These are phyloP conservation scores for Prorops nasuta DNA, from an alignment of 1,140 invertebrate genomes.

Conservation along the genomic window DNA sequence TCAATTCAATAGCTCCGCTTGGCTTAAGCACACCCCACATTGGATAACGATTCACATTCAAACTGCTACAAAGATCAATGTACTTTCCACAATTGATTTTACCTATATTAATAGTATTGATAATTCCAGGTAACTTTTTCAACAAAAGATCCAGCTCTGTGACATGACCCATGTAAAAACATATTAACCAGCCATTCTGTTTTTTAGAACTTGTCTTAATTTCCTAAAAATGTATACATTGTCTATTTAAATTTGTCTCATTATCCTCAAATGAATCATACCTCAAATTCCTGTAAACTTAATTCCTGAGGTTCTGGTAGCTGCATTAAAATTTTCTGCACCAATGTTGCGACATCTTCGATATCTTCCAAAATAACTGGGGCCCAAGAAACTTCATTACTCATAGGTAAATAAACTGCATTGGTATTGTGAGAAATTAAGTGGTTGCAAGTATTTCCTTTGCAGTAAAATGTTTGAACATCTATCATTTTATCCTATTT, in stretches of 20 bases:
- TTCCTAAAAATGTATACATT: constrained; percentile 42
- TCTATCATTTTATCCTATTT: constrained; percentile 34
- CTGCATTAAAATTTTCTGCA: constrained; percentile 58
- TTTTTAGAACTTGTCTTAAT: constrained; percentile 43
- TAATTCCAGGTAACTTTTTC: constrained; percentile 62
- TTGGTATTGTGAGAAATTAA: constrained; percentile 18
- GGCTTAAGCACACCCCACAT: constrained; percentile 70
- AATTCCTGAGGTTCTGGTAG: constrained; percentile 59
- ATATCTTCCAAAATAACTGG: constrained; percentile 30
- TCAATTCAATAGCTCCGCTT: constrained; percentile 69
- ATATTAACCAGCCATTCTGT: constrained; percentile 63
- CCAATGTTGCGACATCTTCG: constrained; percentile 55
- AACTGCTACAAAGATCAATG: constrained; percentile 57
- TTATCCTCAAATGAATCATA: constrained; percentile 25
- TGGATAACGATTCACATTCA: constrained; percentile 65
- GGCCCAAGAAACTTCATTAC: constrained; percentile 14
- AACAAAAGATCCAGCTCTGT: constrained; percentile 59
- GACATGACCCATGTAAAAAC: constrained; percentile 62
- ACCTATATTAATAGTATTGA: constrained; percentile 61
- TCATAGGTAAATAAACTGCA: constrained; percentile 26
- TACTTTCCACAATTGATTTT: constrained; percentile 65
- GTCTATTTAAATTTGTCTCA: constrained; percentile 1
- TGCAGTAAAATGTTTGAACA: constrained; percentile 26
- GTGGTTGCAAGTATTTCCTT: constrained; percentile 19
- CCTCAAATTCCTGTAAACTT: constrained; percentile 55